Evolutionary conservation across 2,113 vertebrate genomes (phyloP), one percentile per base, ranked within the genome.

Genomic region (Thamnaconus septentrionalis): DNA sequence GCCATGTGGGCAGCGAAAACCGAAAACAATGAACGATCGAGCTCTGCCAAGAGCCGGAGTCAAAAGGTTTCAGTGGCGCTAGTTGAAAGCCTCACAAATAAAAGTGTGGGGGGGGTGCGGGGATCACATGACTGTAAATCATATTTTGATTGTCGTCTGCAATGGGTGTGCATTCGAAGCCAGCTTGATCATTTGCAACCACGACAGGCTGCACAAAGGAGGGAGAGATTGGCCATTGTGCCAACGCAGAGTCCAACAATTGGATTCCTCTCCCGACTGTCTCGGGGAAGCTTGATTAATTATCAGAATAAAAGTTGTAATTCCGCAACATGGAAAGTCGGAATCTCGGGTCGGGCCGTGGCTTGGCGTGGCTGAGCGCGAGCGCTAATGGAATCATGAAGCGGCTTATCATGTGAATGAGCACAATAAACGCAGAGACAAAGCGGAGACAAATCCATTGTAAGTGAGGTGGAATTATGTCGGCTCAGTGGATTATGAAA

Each of bases 401-500:
- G 85, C 81, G 77, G 88, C 85, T 88, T 88, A 90, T 85, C 83
- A 81, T 83, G 73, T 77, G 82, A 88, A 90, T 75, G 81, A 77
- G 82, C 85, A 86, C 87, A 90, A 90, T 85, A 88, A 31, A 88
- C 86, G 79, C 79, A 64, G 76, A 88, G 82, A 90, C 88, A 90
- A 90, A 85, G 88, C 84, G 76, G 75, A 83, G 81, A 83, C 85
- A 88, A 90, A 90, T 88, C 88, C 86, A 87, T 90, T 90, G 88
- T 90, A 90, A 88, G 86, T 82, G 85, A 81, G 85, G 82, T 84
- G 85, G 88, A 88, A 90, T 90, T 88, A 90, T 87, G 88, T 86
- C 86, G 86, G 88, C 86, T 90, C 88, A 88, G 87, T 86, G 87
- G 88, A 88, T 90, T 90, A 90, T 79, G 18, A 31, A 31, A 31